Percentiles rank a stretch among this genome's conserved stretches.
Conservation (phyloP, 2,797 vertebrate species). For the Sarcophilus harrisii region DNA sequence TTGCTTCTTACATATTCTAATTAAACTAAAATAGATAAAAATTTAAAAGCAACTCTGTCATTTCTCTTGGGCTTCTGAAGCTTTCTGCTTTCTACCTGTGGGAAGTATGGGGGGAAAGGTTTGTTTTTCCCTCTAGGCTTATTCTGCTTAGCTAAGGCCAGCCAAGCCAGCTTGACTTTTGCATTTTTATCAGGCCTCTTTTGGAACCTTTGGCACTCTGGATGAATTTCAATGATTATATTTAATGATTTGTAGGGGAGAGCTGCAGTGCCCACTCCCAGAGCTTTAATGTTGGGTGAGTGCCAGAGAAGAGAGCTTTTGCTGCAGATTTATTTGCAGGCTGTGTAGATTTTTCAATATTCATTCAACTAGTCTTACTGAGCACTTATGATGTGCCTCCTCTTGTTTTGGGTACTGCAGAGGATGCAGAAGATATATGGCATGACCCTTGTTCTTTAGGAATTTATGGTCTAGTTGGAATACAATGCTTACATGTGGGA, state of each 20-base stretch:
- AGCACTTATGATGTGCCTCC: not conserved
- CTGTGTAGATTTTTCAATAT: not conserved
- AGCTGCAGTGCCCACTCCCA: slow-evolving; percentile 3
- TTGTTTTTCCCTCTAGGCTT: slow-evolving; percentile 43
- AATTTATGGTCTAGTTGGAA: not conserved
- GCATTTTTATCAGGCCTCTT: slow-evolving; percentile 65
- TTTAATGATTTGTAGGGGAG: slow-evolving; percentile 52
- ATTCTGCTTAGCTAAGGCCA: slow-evolving; percentile 65
- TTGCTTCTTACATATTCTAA: slow-evolving; percentile 45
- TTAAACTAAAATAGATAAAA: slow-evolving; percentile 34
- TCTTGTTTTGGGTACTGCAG: not conserved
- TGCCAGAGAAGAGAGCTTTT: slow-evolving; percentile 1
- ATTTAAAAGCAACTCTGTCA: slow-evolving; percentile 52
- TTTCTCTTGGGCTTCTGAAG: slow-evolving; percentile 23
- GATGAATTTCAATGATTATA: slow-evolving; percentile 66
- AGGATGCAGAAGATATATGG: not conserved
- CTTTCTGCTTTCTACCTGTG: not conserved
- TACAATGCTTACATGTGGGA: not conserved
- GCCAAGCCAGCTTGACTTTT: slow-evolving; percentile 56
- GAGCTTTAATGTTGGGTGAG: not conserved
- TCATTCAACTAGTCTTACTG: slow-evolving; percentile 44
- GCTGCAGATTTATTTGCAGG: slow-evolving; percentile 23
- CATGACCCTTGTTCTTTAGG: not conserved
- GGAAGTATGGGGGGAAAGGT: not conserved
- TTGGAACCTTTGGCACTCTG: slow-evolving; percentile 26